phyloP scores from a whole-genome alignment of 2,113 vertebrate genomes.

The Oceanodroma tethys region DNA sequence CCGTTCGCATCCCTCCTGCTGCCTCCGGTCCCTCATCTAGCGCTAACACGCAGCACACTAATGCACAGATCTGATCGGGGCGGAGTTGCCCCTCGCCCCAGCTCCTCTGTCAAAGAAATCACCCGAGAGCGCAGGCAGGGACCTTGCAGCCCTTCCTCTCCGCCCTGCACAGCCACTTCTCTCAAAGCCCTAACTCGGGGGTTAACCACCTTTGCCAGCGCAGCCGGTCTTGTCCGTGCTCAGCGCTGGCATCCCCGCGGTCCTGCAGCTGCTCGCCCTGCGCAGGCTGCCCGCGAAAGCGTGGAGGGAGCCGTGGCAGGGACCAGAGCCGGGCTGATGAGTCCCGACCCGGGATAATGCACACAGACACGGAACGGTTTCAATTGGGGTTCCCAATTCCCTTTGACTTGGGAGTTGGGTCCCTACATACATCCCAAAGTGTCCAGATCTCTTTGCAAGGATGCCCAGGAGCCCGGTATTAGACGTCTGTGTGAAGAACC shows the following conservation, averaged over 20 bases:
- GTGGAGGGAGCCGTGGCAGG: neutral
- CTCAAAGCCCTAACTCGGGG: too few species aligned
- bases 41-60: neutral
- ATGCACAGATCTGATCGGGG: neutral
- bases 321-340: neutral
- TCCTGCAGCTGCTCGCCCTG: neutral
- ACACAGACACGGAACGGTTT: neutral
- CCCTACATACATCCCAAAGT: neutral
- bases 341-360: neutral
- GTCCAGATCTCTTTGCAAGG: neutral
- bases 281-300: neutral
- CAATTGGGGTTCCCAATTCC: neutral
- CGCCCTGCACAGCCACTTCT: neutral
- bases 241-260: neutral
- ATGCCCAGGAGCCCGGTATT: fast-evolving
- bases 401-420: neutral
- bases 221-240: neutral
- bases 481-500: neutral
- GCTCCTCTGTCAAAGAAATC: neutral
- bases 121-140: neutral
- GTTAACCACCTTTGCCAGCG: neutral
- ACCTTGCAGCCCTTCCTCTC: neutral
- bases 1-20: neutral
- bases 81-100: neutral
- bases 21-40: neutral